phyloP scores from a whole-genome alignment of 2,888 invertebrate genomes.

The Eupithecia exiguata region DNA sequence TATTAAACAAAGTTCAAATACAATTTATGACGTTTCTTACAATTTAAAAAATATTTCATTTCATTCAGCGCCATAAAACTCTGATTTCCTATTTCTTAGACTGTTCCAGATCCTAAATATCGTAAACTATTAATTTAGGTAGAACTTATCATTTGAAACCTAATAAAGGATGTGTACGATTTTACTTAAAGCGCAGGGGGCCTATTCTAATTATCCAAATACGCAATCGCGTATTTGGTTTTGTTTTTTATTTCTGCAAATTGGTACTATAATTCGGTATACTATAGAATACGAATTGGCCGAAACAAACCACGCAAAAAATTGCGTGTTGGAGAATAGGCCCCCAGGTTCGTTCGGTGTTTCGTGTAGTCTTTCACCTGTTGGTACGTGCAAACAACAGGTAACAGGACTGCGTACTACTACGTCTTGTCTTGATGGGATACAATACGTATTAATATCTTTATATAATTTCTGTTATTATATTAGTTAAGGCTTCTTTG shows the following conservation, averaged over 20 bases:
- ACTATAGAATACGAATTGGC: too few relatives aligned
- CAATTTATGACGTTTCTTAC: constrained; percentile 25
- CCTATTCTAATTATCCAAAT: too few relatives aligned
- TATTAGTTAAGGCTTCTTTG: constrained; percentile 12
- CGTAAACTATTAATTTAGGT: not conserved
- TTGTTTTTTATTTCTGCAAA: too few relatives aligned
- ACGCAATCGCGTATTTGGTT: too few relatives aligned
- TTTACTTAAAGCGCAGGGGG: not conserved
- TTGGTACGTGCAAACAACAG: not conserved
- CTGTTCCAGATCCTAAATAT: not conserved
- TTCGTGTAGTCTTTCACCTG: too few relatives aligned
- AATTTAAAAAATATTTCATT: constrained; percentile 24
- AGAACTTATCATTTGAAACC: not conserved
- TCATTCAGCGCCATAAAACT: constrained; percentile 56
- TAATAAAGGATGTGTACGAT: not conserved
- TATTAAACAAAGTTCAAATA: constrained; percentile 25
- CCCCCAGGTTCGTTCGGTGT: not conserved
- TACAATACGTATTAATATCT: not conserved
- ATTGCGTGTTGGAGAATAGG: not conserved
- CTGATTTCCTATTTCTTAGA: constrained; percentile 29
- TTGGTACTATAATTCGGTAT: too few relatives aligned
- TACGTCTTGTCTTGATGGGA: not conserved
- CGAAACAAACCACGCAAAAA: too few relatives aligned
- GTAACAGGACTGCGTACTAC: not conserved
- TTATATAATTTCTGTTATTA: constrained; percentile 7